A percentile compares a stretch with the other conserved stretches of the same genome.
These are phyloP conservation scores for Marasmarcha lunaedactyla DNA, from an alignment of 2,888 invertebrate species.

Conservation along the genomic window DNA sequence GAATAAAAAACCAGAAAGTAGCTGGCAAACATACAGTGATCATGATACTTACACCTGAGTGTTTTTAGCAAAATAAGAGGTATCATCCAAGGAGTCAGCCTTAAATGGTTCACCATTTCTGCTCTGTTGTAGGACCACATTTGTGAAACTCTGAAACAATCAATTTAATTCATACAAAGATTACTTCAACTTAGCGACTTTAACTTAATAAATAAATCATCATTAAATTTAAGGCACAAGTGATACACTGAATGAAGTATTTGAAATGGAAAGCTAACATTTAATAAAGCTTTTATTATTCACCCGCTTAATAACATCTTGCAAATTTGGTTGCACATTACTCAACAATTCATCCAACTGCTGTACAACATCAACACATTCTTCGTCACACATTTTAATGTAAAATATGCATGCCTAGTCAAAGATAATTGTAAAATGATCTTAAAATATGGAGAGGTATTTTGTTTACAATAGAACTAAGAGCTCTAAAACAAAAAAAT, in stretches of 20 bases:
- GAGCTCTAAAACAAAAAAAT: too few species aligned
- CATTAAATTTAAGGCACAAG: too few species aligned
- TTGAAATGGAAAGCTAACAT: too few species aligned
- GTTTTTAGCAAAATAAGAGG: slow-evolving; percentile 65
- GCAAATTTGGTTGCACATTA: slow-evolving; percentile 64
- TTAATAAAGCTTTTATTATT: slow-evolving; percentile 9
- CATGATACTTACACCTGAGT: slow-evolving; percentile 71
- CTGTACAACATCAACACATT: slow-evolving; percentile 51
- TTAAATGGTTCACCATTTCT: slow-evolving; percentile 57
- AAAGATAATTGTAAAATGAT: too few species aligned
- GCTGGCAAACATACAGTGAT: too few species aligned
- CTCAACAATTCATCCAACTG: slow-evolving; percentile 59
- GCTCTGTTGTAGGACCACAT: slow-evolving; percentile 64
- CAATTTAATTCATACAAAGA: slow-evolving; percentile 3
- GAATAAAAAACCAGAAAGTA: too few species aligned
- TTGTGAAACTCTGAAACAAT: slow-evolving; percentile 65
- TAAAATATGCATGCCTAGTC: too few species aligned
- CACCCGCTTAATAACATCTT: slow-evolving; percentile 72
- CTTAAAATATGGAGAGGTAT: too few species aligned
- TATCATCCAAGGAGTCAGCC: slow-evolving; percentile 58
- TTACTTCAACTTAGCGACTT: not conserved
- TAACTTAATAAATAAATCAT: too few species aligned
- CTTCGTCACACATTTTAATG: slow-evolving; percentile 43
- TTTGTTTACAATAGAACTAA: too few species aligned
- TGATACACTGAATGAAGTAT: too few species aligned